Evolutionary conservation across 2,888 invertebrate species (phyloP).

Genomic region (Dichetophora obliterata): DNA sequence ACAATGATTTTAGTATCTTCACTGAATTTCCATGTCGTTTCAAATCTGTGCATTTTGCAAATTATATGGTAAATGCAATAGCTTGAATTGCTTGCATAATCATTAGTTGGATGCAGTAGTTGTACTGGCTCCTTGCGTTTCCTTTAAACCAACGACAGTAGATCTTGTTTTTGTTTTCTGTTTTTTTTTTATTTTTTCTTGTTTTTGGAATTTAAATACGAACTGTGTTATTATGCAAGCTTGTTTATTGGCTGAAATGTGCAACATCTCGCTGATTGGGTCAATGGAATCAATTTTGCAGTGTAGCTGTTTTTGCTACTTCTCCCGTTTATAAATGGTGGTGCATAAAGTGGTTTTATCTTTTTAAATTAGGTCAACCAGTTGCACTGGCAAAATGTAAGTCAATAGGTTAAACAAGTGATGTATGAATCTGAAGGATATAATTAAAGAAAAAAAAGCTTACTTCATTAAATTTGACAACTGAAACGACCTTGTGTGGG

Average conservation of each 20-base stretch:
- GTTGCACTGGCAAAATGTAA: background rate
- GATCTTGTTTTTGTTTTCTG: background rate
- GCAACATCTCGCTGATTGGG: constrained; percentile 30
- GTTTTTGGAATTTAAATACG: background rate
- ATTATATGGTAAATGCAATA: background rate
- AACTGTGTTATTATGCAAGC: constrained; percentile 27
- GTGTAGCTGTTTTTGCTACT: background rate
- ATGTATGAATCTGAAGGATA: background rate
- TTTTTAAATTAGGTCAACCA: constrained; percentile 13
- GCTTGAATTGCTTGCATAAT: constrained; percentile 2
- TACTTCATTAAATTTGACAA: background rate
- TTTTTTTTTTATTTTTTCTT: background rate
- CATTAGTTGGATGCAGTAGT: background rate
- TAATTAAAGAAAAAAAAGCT: background rate
- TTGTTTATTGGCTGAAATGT: constrained; percentile 29
- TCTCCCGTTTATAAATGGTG: background rate
- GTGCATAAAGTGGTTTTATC: background rate
- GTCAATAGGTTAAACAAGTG: background rate
- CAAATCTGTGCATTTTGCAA: background rate
- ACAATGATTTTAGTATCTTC: background rate
- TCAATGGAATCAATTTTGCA: constrained; percentile 38
- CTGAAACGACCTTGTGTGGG: constrained; percentile 19
- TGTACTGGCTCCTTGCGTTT: constrained; percentile 19
- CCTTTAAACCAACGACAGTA: background rate
- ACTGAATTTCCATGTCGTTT: background rate